These are phyloP conservation scores for Onchidella celtica DNA, from an alignment of 2,888 invertebrate genomes.

Conservation along the genomic window DNA sequence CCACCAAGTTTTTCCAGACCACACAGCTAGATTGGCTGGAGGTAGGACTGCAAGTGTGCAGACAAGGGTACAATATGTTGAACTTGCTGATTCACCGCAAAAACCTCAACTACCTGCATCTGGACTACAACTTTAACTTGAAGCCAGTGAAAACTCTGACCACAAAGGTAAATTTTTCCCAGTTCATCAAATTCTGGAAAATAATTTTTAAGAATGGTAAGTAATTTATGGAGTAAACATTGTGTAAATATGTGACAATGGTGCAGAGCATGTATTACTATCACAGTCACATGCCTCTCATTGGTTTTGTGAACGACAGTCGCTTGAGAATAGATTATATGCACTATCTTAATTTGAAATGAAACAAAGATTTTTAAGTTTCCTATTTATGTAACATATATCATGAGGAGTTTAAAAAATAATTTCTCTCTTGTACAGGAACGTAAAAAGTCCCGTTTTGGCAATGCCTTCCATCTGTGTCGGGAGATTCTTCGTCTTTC, in stretches of 20 bases:
- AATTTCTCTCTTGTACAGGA: constrained; percentile 85
- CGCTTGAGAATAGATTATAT: no score
- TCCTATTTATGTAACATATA: no score
- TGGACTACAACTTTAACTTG: constrained; percentile 99
- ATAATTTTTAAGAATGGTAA: no score
- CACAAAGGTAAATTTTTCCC: constrained; percentile 85
- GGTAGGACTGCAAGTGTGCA: constrained; percentile 96
- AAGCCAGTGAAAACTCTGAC: constrained; percentile 99
- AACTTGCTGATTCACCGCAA: constrained; percentile 99
- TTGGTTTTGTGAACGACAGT: no score
- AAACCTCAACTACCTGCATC: constrained; percentile 98
- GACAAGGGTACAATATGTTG: constrained; percentile 99
- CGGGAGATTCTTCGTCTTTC: constrained; percentile 99
- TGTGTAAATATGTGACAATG: no score
- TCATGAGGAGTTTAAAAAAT: no score
- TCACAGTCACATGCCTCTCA: no score
- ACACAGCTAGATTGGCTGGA: constrained; percentile 99
- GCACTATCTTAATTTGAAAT: no score
- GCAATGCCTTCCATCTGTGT: constrained; percentile 96
- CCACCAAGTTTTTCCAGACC: constrained; percentile 99
- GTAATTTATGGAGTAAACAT: no score
- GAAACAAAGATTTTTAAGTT: no score
- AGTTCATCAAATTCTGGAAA: no score
- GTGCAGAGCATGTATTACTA: no score
- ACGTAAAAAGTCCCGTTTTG: constrained; percentile 94